Base-by-base conservation (phyloP, 1,140 invertebrate species). In the Drosophila funebris region DNA sequence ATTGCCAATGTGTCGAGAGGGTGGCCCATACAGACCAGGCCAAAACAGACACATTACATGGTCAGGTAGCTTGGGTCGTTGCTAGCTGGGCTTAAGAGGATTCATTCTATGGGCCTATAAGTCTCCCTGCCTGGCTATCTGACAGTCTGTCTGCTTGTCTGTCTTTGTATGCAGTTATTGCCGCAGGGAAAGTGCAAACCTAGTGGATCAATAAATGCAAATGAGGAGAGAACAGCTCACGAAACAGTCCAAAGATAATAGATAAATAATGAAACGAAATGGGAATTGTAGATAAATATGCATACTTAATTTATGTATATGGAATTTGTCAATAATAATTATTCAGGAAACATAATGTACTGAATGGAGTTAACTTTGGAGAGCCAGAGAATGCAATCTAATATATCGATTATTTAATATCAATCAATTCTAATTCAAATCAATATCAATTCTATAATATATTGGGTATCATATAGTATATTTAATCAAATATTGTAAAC, bases 201-300 rank as follows among this genome's bases (percentile, higher is more conserved):
- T 46, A 63, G 22, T 60, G 48, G 58, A 85, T 85, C 81, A 81
- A 85, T 85, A 85, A 71, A 87, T 87, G 82, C 81, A 64, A 85
- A 85, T 84, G 61, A 44, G 18, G 11, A 16, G n/a, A 14, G 29
- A 4, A 20, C 31, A 22, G 11, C 9, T 0, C 24, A 36, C 27
- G 27, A 48, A 29, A 14, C 48, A 56, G 29, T 6, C 9, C 8
- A 14, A 56, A 46, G 52, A 67, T 20, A 53, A 63, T 44, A 46
- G n/a, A 27, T 69, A 62, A 61, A 60, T 60, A 69, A 62, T 69
- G 36, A 61, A 62, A 20, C 33, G 57, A 9, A 18, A 44, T 36
- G 46, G 50, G 50, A 48, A 20, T 36, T 48, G 39, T 7, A 20
- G 11, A 20, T 3, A 36, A 31, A 24, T 43, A 37, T 31, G 5